Base-by-base conservation (phyloP, 2,888 invertebrate species). In the Harpalus rufipes region DNA sequence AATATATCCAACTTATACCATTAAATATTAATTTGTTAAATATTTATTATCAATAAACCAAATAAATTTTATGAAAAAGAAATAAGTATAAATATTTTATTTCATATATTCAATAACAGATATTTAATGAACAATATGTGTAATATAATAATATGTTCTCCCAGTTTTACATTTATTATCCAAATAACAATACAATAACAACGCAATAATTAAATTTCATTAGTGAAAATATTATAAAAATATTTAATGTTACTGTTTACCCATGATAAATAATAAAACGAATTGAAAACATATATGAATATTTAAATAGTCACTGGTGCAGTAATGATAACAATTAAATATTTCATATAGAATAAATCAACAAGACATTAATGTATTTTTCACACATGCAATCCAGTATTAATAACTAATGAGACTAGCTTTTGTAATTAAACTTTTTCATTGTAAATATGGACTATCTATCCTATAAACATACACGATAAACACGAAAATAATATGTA, bases 251-350 rank as follows among this genome's bases (percentile, higher is more conserved):
- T 7, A 32, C 68, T 68, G 39, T 39, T 68, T 39, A 14, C 10
- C 14, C 14, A 7, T 68, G 68, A 68, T 68, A 68, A 68, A 68
- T 68, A 68, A 14, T 39, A 39, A 16, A 68, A 68, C n/a, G 39
- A 68, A 32, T 68, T 25, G n/a, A 68, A 68, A 68, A 68, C 39
- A 68, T 39, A 10, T 25, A 68, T 68, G 68, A 68, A 68, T 68
- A 39, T 68, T 68, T 32, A 68, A 68, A 68, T 7, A 68, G 6
- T 68, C 68, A 39, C 14, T 14, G 68, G 2, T 68, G 32, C 32
- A 68, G 68, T 39, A 68, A 68, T 68, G 68, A 39, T 68, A 68
- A 68, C 68, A 68, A 68, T 68, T 68, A 68, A 68, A 68, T 68
- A 68, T n/a, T 68, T 68, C 39, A 68, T 12, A 8, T 10, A 14